Percentiles rank a stretch among this genome's conserved stretches.
phyloP scores from a whole-genome alignment of 2,888 invertebrate species.

The Altica lythri region DNA sequence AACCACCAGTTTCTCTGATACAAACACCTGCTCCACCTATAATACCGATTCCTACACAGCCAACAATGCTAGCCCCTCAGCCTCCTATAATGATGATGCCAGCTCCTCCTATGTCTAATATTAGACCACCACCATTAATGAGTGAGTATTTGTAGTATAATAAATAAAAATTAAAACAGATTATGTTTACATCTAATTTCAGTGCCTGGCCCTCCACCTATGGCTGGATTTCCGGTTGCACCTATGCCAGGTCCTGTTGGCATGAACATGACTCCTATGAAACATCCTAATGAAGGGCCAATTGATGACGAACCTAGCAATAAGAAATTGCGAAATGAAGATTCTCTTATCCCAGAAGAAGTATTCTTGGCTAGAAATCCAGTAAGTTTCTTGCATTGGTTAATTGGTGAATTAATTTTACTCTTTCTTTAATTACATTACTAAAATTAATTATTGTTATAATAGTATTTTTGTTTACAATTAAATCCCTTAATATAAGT shows the following conservation, averaged over 20 bases:
- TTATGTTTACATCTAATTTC: conserved; percentile 13
- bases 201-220: conserved; percentile 60
- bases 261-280: conserved; percentile 56
- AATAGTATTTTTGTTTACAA: background rate
- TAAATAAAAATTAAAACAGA: background rate
- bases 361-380: conserved; percentile 75
- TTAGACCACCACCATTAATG: conserved; percentile 65
- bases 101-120: conserved; percentile 63
- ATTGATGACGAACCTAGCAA: conserved; percentile 82
- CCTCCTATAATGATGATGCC: conserved; percentile 68
- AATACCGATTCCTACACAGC: conserved; percentile 58
- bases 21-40: conserved; percentile 56
- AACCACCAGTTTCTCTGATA: conserved; percentile 54
- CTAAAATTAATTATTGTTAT: background rate
- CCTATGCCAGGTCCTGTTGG: conserved; percentile 52
- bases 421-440: background rate
- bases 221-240: conserved; percentile 56
- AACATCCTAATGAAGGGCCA: conserved; percentile 59
- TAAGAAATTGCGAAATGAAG: conserved; percentile 91
- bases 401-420: conserved; percentile 2
- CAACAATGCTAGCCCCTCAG: conserved; percentile 59
- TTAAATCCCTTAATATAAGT: too few species aligned
- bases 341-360: conserved; percentile 87
- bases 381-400: conserved; percentile 57
- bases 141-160: conserved; percentile 52